These are phyloP conservation scores for Trichomalopsis sarcophagae DNA, from an alignment of 1,140 invertebrate species.

Conservation along the genomic window DNA sequence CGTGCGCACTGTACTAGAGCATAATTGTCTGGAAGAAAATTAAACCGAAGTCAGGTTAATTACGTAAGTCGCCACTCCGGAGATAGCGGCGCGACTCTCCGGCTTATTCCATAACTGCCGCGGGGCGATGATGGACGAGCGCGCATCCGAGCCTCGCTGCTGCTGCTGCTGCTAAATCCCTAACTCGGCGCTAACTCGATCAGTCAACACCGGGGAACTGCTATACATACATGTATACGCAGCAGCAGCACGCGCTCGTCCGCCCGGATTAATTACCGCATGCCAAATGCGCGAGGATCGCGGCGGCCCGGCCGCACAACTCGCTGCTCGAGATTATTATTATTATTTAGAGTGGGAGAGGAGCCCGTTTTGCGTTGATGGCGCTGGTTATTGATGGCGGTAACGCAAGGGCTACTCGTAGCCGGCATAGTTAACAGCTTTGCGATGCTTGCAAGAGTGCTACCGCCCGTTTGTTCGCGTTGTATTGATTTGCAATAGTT, in stretches of 20 bases:
- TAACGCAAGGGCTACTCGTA: no score
- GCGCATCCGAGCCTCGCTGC: conserved; percentile 65
- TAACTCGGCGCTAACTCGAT: conserved; percentile 73
- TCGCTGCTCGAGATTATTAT: no score
- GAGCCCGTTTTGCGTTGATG: no score
- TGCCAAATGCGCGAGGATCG: neutral
- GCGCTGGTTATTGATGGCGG: no score
- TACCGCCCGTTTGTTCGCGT: no score
- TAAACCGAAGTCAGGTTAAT: conserved; percentile 75
- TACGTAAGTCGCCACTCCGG: conserved; percentile 66
- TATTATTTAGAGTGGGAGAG: no score
- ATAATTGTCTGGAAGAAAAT: conserved; percentile 72
- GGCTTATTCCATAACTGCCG: conserved; percentile 11
- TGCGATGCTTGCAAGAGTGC: no score
- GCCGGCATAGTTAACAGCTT: no score
- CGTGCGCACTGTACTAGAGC: conserved; percentile 42
- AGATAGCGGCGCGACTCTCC: conserved; percentile 15
- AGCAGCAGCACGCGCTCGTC: neutral
- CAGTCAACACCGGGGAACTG: conserved; percentile 68
- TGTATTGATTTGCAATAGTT: no score
- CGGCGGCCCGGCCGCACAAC: no score
- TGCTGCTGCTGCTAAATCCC: conserved; percentile 70
- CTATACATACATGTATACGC: conserved; percentile 33
- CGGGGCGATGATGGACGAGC: conserved; percentile 73
- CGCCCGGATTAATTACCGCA: conserved; percentile 72